A percentile compares a stretch with the other conserved stretches of the same genome.
phyloP scores from a whole-genome alignment of 2,113 vertebrate species.

The Pygoscelis antarcticus region DNA sequence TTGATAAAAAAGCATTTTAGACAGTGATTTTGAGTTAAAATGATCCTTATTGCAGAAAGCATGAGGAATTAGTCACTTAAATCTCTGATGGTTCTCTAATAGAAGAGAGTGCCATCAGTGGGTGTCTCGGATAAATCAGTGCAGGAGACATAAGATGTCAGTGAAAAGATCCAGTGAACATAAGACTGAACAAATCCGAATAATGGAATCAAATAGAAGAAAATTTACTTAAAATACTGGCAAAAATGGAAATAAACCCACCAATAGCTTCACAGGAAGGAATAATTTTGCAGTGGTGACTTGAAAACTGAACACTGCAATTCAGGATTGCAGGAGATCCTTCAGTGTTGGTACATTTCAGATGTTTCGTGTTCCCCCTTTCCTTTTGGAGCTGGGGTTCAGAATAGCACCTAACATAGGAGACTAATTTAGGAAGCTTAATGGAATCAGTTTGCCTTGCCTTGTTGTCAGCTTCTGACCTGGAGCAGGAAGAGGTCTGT shows the following conservation, averaged over 20 bases:
- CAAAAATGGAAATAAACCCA: neutral
- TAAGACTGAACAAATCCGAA: neutral
- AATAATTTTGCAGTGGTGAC: neutral
- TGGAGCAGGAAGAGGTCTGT: neutral
- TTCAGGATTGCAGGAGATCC: neutral
- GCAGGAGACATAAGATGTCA: neutral
- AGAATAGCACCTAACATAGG: neutral
- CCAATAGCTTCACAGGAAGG: neutral
- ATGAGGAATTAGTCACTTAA: neutral
- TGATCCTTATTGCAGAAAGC: neutral
- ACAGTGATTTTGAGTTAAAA: neutral
- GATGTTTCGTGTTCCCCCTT: neutral
- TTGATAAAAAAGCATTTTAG: neutral
- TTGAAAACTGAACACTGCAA: neutral
- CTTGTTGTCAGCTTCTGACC: neutral
- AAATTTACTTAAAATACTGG: neutral
- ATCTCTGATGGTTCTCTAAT: neutral
- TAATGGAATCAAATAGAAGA: neutral
- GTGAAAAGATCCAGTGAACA: neutral
- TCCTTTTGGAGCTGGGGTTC: neutral
- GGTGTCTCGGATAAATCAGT: neutral
- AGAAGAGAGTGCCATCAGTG: neutral
- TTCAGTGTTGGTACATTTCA: neutral
- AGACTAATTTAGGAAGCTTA: neutral
- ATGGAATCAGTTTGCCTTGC: neutral